Evolutionary conservation across 2,888 invertebrate genomes (phyloP).

Genomic region (Nomada ruficornis): DNA sequence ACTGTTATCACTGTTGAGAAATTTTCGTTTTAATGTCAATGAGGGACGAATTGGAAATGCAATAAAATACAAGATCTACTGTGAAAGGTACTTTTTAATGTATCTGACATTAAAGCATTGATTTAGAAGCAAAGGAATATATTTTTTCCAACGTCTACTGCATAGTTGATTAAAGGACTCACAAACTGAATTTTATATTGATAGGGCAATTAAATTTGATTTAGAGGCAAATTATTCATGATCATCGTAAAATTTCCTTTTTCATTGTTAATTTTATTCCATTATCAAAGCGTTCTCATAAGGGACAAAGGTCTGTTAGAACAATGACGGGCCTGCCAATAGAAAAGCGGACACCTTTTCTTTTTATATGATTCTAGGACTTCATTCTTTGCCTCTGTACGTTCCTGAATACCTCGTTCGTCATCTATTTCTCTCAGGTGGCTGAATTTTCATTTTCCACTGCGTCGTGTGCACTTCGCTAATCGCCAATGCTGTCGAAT

Average conservation of each 20-base stretch:
- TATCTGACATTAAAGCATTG: no score
- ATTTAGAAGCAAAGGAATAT: no score
- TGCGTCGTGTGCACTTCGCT: background rate
- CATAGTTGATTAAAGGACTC: no score
- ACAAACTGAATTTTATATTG: no score
- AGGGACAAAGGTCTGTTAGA: background rate
- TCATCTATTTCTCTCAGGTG: constrained; percentile 13
- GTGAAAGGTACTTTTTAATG: no score
- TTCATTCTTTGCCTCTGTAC: background rate
- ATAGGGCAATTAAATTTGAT: no score
- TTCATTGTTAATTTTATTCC: background rate
- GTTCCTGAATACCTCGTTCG: constrained; percentile 2
- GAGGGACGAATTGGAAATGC: no score
- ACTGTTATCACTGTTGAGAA: background rate
- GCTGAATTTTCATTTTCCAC: background rate
- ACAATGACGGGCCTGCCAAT: background rate
- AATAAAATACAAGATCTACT: no score
- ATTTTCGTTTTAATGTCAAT: no score
- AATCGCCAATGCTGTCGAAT: constrained; percentile 9
- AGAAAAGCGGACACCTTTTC: background rate
- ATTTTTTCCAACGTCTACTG: no score
- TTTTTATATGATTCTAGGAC: background rate
- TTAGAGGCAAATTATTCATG: background rate
- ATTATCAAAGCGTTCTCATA: background rate
- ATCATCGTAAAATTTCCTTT: background rate